phyloP scores from a whole-genome alignment of 1,140 invertebrate species.

The Sycophila sp. region DNA sequence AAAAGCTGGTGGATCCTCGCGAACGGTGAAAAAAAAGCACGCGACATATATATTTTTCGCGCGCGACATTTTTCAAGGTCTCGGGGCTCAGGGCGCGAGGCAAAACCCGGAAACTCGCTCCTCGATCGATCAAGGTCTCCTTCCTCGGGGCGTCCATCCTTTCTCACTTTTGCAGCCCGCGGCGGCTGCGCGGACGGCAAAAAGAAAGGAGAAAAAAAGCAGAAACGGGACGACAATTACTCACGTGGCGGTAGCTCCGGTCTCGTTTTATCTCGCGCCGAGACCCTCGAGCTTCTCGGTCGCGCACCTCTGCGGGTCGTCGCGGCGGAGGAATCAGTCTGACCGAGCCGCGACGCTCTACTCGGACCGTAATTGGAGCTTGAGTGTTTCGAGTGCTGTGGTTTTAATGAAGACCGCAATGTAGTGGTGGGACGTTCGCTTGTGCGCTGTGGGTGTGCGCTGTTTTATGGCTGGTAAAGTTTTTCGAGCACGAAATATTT shows the following conservation, averaged over 20 bases:
- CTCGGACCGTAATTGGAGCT: neutral
- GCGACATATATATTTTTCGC: neutral
- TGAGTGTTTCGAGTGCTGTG: too few relatives aligned
- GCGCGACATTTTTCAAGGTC: conserved; percentile 27
- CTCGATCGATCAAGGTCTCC: conserved; percentile 31
- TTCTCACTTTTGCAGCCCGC: neutral
- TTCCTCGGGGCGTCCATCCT: neutral
- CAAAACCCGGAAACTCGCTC: conserved; percentile 14
- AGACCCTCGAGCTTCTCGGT: neutral
- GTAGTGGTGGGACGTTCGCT: too few relatives aligned
- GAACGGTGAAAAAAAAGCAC: too few relatives aligned
- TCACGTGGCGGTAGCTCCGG: neutral
- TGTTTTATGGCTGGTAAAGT: too few relatives aligned
- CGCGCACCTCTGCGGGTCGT: neutral
- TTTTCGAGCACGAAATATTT: too few relatives aligned
- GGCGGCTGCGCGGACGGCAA: neutral
- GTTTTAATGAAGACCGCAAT: too few relatives aligned
- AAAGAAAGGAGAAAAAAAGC: neutral
- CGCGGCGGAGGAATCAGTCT: neutral
- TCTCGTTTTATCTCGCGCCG: neutral
- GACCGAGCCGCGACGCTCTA: neutral
- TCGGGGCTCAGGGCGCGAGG: neutral
- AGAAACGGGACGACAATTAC: conserved; percentile 2
- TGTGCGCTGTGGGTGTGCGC: too few relatives aligned
- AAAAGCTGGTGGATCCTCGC: neutral